phyloP scores from a whole-genome alignment of 2,888 invertebrate species.

The Tachina fera region DNA sequence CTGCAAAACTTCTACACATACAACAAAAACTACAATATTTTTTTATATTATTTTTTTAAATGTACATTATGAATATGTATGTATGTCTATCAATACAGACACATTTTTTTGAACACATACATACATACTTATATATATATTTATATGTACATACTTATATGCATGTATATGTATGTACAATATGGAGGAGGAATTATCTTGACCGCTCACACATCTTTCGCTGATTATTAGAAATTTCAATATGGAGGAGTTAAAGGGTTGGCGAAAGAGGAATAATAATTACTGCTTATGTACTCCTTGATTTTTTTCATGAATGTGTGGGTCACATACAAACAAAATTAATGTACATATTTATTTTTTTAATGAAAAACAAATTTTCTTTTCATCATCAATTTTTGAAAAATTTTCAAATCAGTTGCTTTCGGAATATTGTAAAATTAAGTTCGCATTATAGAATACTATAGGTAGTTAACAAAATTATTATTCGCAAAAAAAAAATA shows the following conservation, averaged over 20 bases:
- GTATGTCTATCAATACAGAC: not conserved
- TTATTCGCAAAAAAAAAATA: conserved; percentile 55
- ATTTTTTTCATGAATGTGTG: conserved; percentile 17
- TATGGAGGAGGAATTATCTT: conserved; percentile 55
- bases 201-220: conserved; percentile 17
- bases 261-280: conserved; percentile 54
- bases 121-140: not conserved
- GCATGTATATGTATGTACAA: conserved; percentile 2
- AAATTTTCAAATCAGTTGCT: conserved; percentile 80
- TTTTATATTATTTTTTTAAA: conserved; percentile 31
- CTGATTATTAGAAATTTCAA: conserved; percentile 30
- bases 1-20: conserved; percentile 59
- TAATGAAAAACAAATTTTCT: conserved; percentile 67
- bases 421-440: conserved; percentile 83
- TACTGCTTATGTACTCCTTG: conserved; percentile 46
- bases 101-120: not conserved
- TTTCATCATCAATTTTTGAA: conserved; percentile 71
- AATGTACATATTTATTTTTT: conserved; percentile 43
- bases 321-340: conserved; percentile 32
- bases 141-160: too few species aligned
- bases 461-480: conserved; percentile 72
- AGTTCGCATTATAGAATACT: conserved; percentile 78
- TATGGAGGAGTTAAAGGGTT: conserved; percentile 51
- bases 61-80: not conserved
- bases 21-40: conserved; percentile 48